Evolutionary conservation across 1,140 invertebrate genomes (phyloP), one percentile per base, ranked within the genome.

Genomic region (Pentalonia nigronervosa): DNA sequence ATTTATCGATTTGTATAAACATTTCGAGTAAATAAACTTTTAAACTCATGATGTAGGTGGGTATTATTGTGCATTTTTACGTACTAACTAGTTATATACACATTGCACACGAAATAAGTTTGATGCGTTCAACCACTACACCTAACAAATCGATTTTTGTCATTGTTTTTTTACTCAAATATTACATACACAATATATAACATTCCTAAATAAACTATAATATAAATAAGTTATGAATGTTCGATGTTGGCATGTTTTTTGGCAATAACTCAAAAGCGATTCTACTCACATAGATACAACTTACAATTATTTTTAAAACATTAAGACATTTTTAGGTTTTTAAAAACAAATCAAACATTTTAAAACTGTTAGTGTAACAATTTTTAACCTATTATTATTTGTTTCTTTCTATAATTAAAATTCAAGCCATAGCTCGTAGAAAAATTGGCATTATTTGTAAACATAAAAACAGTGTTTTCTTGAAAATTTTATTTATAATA

Each of bases 171-270:
- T n/a, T 76, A n/a, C n/a, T n/a, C 14, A n/a, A n/a, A 76, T 76
- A n/a, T 76, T 7, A n/a, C 14, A 14, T 17, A n/a, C 11, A 76
- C n/a, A 53, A 53, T 53, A 17, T n/a, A 76, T n/a, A 76, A 76
- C n/a, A n/a, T 67, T 67, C 30, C 30, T n/a, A 67, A n/a, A 67
- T 67, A 17, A 67, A n/a, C 14, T 76, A 6, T 14, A 76, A 76
- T n/a, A 76, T 67, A 76, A 76, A 76, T 53, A 76, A 76, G 60
- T 76, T 76, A 76, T n/a, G n/a, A n/a, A n/a, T 76, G 60, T 76
- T 67, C n/a, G n/a, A 76, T 76, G 60, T 76, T 76, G 60, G n/a
- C 60, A 76, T 76, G n/a, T n/a, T 76, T 76, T n/a, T 76, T 76
- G 60, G 60, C 60, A n/a, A 76, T 20, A 76, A n/a, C 60, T 76